Conservation (phyloP, 2,113 vertebrate species). For the Pseudois nayaur region DNA sequence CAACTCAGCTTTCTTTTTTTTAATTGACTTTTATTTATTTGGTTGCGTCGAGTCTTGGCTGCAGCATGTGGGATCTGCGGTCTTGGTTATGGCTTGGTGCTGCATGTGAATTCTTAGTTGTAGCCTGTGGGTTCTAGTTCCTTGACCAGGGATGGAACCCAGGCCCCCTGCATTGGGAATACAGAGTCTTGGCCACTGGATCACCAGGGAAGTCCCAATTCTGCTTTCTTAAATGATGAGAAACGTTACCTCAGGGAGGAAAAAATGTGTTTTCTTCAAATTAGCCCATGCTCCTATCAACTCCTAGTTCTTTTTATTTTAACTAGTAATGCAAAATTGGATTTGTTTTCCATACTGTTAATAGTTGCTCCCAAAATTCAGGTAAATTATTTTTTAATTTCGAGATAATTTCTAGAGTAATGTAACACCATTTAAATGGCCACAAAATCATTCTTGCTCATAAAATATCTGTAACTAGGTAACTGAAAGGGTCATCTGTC, state of each 20-base stretch:
- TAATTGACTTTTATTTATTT: background rate
- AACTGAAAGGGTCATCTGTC: background rate
- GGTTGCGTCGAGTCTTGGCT: background rate
- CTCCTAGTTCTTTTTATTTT: background rate
- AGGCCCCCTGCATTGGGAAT: background rate
- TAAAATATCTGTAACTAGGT: background rate
- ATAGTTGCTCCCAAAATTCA: background rate
- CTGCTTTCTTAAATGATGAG: background rate
- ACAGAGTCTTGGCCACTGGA: background rate
- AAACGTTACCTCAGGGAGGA: accelerated
- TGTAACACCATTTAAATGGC: background rate
- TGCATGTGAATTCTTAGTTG: background rate
- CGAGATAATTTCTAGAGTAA: background rate
- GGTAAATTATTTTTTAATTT: background rate
- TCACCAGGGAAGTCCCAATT: background rate
- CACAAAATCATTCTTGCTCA: background rate
- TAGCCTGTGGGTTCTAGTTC: background rate
- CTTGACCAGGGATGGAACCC: background rate
- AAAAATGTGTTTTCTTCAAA: background rate
- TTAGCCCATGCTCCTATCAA: background rate
- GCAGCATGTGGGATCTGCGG: background rate
- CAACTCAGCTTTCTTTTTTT: background rate
- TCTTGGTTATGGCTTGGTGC: background rate
- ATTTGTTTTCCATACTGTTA: background rate
- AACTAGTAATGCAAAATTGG: background rate